Conservation (phyloP, 2,113 vertebrate genomes). For the Oreotrochilus melanogaster region DNA sequence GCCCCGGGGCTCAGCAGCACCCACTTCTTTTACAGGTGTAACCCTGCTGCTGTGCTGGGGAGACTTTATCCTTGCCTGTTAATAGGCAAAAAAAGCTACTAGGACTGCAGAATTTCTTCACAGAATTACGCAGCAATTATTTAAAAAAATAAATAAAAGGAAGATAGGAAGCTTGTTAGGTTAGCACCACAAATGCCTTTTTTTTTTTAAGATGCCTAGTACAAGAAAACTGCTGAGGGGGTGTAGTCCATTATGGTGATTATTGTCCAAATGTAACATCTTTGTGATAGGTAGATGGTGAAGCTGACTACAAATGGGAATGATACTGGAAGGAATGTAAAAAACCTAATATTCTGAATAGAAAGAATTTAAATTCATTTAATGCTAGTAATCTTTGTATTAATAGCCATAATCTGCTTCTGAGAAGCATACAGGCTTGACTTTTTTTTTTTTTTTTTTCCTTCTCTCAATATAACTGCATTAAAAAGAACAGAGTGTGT, state of each 20-base stretch:
- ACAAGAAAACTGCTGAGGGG: background rate
- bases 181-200: background rate
- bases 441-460: background rate
- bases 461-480: background rate
- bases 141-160: background rate
- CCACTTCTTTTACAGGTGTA: background rate
- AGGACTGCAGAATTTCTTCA: background rate
- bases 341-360: conserved; percentile 26
- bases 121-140: background rate
- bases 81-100: background rate
- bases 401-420: conserved; percentile 49
- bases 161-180: background rate
- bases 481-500: conserved; percentile 14
- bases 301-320: background rate
- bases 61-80: background rate
- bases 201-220: background rate
- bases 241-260: background rate
- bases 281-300: background rate
- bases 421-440: background rate
- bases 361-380: conserved; percentile 48
- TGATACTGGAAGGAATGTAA: background rate
- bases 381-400: conserved; percentile 39
- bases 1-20: background rate
- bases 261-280: background rate
- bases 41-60: background rate